These are phyloP conservation scores for Candoia aspera DNA, from an alignment of 2,113 vertebrate species.

Conservation along the genomic window DNA sequence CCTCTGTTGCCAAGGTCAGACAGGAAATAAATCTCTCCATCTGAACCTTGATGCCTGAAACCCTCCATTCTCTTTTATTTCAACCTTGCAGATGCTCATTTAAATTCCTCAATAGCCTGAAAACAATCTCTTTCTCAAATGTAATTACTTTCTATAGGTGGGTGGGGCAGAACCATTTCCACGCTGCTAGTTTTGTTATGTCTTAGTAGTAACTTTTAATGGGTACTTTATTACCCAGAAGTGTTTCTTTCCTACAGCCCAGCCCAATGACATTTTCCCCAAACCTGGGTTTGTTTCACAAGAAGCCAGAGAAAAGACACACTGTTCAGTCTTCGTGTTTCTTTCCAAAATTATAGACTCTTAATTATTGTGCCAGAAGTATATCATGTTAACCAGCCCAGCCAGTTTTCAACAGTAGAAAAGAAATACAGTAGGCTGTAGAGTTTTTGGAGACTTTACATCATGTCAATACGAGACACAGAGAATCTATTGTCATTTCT, in stretches of 20 bases:
- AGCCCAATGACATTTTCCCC: slow-evolving; percentile 31
- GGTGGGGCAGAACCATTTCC: not conserved
- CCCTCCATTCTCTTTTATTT: not conserved
- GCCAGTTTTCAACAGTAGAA: slow-evolving; percentile 8
- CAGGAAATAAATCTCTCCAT: slow-evolving; percentile 1
- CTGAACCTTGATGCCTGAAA: not conserved
- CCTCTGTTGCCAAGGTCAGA: not conserved
- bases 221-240: slow-evolving; percentile 50
- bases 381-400: slow-evolving; percentile 31
- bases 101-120: slow-evolving; percentile 37
- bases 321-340: slow-evolving; percentile 42
- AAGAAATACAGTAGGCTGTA: slow-evolving; percentile 27
- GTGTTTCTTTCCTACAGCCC: slow-evolving; percentile 1
- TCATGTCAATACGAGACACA: slow-evolving; percentile 20
- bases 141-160: slow-evolving; percentile 35
- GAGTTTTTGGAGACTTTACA: slow-evolving; percentile 25
- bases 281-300: slow-evolving; percentile 35
- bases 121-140: slow-evolving; percentile 44
- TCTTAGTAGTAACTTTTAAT: slow-evolving; percentile 36
- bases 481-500: slow-evolving; percentile 32
- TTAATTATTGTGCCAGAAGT: slow-evolving; percentile 29
- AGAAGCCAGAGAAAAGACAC: slow-evolving; percentile 28
- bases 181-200: slow-evolving; percentile 39
- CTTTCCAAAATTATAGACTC: slow-evolving; percentile 37
- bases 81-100: slow-evolving; percentile 48